Percentiles rank a stretch among this genome's conserved stretches.
Conservation (phyloP, 2,113 vertebrate genomes). For the Scortum barcoo region DNA sequence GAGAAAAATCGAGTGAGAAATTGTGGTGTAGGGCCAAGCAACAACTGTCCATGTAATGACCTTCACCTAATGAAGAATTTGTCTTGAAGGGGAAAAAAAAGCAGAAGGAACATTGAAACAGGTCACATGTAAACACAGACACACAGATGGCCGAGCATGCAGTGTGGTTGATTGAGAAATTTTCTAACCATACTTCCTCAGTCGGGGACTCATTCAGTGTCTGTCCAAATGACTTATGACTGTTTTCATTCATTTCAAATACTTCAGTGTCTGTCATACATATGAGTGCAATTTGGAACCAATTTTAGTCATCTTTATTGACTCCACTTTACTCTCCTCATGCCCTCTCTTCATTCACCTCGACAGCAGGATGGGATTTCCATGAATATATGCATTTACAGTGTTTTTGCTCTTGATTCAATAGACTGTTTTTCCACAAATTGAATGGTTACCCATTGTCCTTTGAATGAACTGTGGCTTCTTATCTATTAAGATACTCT, state of each 20-base stretch:
- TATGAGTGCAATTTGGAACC: slow-evolving; percentile 1
- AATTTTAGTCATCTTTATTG: slow-evolving; percentile 22
- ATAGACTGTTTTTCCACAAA: slow-evolving; percentile 14
- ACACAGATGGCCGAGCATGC: slow-evolving; percentile 45
- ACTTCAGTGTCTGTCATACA: slow-evolving; percentile 12
- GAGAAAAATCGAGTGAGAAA: not conserved
- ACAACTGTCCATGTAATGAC: not conserved
- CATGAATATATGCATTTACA: not conserved
- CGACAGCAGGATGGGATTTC: not conserved
- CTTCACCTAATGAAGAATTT: not conserved
- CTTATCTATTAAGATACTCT: slow-evolving; percentile 50
- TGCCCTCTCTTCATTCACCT: slow-evolving; percentile 5
- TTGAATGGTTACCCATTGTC: slow-evolving; percentile 24
- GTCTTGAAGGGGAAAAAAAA: not conserved
- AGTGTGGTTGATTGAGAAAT: slow-evolving; percentile 76
- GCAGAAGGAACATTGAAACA: slow-evolving; percentile 44
- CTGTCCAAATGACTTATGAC: slow-evolving; percentile 38
- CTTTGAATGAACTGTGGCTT: slow-evolving; percentile 46
- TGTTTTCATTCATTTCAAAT: slow-evolving; percentile 66
- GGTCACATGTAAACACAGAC: slow-evolving; percentile 53
- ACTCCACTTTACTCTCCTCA: not conserved
- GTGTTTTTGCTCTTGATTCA: slow-evolving; percentile 19
- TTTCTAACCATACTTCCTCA: slow-evolving; percentile 67
- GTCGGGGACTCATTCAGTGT: slow-evolving; percentile 59
- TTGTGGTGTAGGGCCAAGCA: not conserved